Evolutionary conservation across 2,113 vertebrate species (phyloP).

Genomic region (Athene cunicularia): DNA sequence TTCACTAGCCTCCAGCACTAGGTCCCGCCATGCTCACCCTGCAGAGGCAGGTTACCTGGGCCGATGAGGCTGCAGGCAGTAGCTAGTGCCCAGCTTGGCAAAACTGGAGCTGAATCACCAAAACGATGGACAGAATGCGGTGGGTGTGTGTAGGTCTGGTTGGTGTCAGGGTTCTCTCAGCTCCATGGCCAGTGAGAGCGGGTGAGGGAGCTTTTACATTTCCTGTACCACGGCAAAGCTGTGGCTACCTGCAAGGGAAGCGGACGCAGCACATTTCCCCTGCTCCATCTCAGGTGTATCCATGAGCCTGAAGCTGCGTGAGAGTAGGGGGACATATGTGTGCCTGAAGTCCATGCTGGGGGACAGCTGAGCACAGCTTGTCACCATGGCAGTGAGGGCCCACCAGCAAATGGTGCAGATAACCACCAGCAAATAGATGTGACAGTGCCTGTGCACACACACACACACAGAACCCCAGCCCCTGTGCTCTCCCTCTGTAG

Average conservation of each 20-base stretch:
- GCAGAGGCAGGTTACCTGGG: fast-evolving
- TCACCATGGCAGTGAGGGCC: not conserved
- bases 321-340: not conserved
- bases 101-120: not conserved
- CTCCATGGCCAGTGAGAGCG: not conserved
- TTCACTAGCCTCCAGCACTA: not conserved
- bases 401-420: fast-evolving
- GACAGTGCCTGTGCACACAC: not conserved
- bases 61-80: not conserved
- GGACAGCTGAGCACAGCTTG: not conserved
- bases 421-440: not conserved
- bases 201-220: not conserved
- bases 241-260: not conserved
- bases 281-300: not conserved
- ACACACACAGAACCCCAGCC: no score
- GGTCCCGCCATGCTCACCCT: fast-evolving
- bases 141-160: not conserved
- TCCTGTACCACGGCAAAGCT: not conserved
- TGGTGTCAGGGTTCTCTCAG: not conserved
- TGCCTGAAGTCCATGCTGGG: fast-evolving
- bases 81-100: not conserved
- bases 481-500: not conserved
- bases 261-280: not conserved
- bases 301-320: not conserved
- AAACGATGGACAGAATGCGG: fast-evolving